Conservation (phyloP, 2,797 vertebrate species). For the Diplodus puntazzo region DNA sequence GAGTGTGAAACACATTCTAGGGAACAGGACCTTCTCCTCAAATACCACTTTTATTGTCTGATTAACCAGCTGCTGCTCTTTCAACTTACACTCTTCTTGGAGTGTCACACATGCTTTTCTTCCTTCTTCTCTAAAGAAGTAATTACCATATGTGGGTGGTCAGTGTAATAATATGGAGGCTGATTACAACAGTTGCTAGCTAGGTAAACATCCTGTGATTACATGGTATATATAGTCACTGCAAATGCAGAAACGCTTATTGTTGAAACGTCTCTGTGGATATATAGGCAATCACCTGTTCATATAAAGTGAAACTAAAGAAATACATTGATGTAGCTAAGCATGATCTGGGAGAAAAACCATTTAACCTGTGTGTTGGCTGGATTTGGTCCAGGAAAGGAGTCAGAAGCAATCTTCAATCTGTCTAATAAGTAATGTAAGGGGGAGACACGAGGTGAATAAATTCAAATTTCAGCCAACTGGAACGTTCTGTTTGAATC, state of each 20-base stretch:
- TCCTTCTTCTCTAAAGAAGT: background rate
- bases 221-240: background rate
- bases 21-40: slow-evolving; percentile 12
- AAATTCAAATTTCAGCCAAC: too few species aligned
- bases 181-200: slow-evolving; percentile 18
- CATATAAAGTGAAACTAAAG: background rate
- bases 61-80: slow-evolving; percentile 29
- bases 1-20: slow-evolving; percentile 20
- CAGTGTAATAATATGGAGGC: slow-evolving; percentile 16
- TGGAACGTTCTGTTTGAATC: too few species aligned
- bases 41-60: background rate
- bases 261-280: background rate
- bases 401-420: too few species aligned
- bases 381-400: too few species aligned
- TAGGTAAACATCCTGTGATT: slow-evolving; percentile 9
- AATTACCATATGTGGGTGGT: slow-evolving; percentile 11
- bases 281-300: background rate
- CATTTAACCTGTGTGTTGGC: too few species aligned
- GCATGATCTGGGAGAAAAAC: too few species aligned
- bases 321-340: background rate
- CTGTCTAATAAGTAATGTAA: too few species aligned
- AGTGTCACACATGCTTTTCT: background rate
- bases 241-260: background rate
- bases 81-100: background rate
- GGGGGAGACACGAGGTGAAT: too few species aligned